Conservation (phyloP, 2,888 invertebrate species). For the Hemistola chrysoprasaria region DNA sequence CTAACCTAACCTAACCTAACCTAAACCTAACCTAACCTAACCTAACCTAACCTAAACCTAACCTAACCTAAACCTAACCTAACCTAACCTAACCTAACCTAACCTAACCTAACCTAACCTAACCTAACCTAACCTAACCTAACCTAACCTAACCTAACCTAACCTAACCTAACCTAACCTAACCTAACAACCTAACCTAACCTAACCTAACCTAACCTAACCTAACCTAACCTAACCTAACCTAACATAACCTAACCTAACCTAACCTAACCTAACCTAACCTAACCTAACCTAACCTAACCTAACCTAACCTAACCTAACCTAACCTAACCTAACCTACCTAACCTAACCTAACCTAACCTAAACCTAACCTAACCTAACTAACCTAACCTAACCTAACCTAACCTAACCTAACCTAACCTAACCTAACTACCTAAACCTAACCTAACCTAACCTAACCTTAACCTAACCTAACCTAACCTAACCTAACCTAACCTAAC, state of each 20-base stretch:
- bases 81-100: slow-evolving; percentile 8
- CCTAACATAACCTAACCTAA: slow-evolving; percentile 10
- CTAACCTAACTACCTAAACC: slow-evolving; percentile 6
- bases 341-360: slow-evolving; percentile 12
- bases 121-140: slow-evolving; percentile 10
- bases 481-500: slow-evolving; percentile 9
- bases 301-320: slow-evolving; percentile 8
- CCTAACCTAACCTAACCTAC: slow-evolving; percentile 3
- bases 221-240: slow-evolving; percentile 17
- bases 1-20: slow-evolving; percentile 12
- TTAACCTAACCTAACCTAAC: slow-evolving; percentile 9
- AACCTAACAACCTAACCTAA: slow-evolving; percentile 11
- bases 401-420: slow-evolving; percentile 9
- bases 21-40: slow-evolving; percentile 9
- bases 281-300: slow-evolving; percentile 10
- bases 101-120: slow-evolving; percentile 11
- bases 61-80: slow-evolving; percentile 9
- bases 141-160: slow-evolving; percentile 11
- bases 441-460: slow-evolving; percentile 14
- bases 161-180: slow-evolving; percentile 11
- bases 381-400: slow-evolving; percentile 8
- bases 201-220: slow-evolving; percentile 13
- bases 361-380: slow-evolving; percentile 4
- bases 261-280: slow-evolving; percentile 10
- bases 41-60: slow-evolving; percentile 13